Conservation (phyloP, 1,140 invertebrate species). For the Pseudoatta argentina region DNA sequence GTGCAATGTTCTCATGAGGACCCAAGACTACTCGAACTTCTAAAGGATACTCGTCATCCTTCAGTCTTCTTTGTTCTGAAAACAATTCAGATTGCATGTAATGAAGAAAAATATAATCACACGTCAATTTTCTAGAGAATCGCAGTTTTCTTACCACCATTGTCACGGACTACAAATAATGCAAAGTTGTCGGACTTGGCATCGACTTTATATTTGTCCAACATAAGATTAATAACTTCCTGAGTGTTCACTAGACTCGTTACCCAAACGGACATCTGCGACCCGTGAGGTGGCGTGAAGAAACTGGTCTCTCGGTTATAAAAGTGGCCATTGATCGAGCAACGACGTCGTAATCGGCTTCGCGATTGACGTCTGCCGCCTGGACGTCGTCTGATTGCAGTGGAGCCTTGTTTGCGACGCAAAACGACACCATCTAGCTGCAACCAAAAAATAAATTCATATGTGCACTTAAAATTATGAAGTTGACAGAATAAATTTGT, state of each 20-base stretch:
- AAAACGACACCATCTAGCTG: slow-evolving; percentile 84
- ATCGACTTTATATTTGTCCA: slow-evolving; percentile 96
- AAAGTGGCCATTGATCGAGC: slow-evolving; percentile 95
- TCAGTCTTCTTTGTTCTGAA: slow-evolving; percentile 91
- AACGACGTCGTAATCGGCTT: slow-evolving; percentile 91
- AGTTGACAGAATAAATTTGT: slow-evolving; percentile 4
- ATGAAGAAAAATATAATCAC: slow-evolving; percentile 9
- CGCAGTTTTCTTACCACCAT: slow-evolving; percentile 89
- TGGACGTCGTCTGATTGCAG: slow-evolving; percentile 90
- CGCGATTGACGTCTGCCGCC: slow-evolving; percentile 89
- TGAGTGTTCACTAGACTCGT: slow-evolving; percentile 92
- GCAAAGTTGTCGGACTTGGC: slow-evolving; percentile 93
- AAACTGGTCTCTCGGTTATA: slow-evolving; percentile 96
- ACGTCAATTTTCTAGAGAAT: background rate
- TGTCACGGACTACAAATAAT: slow-evolving; percentile 93
- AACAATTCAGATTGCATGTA: background rate
- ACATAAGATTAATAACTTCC: slow-evolving; percentile 94
- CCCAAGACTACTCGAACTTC: slow-evolving; percentile 92
- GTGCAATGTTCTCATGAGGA: slow-evolving; percentile 93
- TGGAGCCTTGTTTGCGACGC: slow-evolving; percentile 87
- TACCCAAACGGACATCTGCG: slow-evolving; percentile 95
- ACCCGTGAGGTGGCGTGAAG: slow-evolving; percentile 94
- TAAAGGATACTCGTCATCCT: slow-evolving; percentile 93
- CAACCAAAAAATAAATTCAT: slow-evolving; percentile 41
- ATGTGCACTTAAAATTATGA: background rate